These are phyloP conservation scores for Noturus placidus DNA, from an alignment of 2,113 vertebrate genomes.

Conservation along the genomic window DNA sequence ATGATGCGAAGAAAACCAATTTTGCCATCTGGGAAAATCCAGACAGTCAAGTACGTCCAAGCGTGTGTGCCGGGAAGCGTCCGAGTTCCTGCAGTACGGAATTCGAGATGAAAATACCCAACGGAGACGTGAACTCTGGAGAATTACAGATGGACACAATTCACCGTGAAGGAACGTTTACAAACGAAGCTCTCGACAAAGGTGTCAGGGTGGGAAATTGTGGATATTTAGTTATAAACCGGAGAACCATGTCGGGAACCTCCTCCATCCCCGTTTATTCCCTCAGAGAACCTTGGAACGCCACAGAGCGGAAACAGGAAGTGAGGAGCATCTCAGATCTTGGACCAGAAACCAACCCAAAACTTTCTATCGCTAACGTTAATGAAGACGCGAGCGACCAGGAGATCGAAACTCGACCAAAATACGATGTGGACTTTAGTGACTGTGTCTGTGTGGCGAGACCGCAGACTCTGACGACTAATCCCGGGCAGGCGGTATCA, in stretches of 20 bases:
- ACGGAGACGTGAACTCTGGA: conserved; percentile 50
- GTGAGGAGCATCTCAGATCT: not conserved
- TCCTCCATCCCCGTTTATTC: conserved; percentile 11
- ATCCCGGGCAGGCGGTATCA: conserved; percentile 59
- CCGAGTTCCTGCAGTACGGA: conserved; percentile 42
- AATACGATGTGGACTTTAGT: conserved; percentile 12
- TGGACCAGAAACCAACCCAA: conserved; percentile 31
- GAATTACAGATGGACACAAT: not conserved
- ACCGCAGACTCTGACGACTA: conserved; percentile 69
- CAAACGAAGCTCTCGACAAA: conserved; percentile 37
- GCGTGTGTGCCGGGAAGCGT: conserved; percentile 29
- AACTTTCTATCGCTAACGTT: conserved; percentile 19
- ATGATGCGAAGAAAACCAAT: conserved; percentile 21
- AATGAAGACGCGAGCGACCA: not conserved
- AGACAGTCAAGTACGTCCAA: not conserved
- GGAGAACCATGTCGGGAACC: conserved; percentile 13
- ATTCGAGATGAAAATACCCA: conserved; percentile 33
- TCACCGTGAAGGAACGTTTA: not conserved
- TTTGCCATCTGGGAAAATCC: not conserved
- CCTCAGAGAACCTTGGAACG: not conserved
- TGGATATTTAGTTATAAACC: conserved; percentile 60
- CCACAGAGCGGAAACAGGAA: not conserved
- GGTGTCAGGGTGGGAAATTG: conserved; percentile 72
- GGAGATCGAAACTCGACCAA: conserved; percentile 24
- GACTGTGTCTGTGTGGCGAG: conserved; percentile 50